Evolutionary conservation across 1,140 invertebrate species (phyloP).

Genomic region (Drosophila trapezifrons): DNA sequence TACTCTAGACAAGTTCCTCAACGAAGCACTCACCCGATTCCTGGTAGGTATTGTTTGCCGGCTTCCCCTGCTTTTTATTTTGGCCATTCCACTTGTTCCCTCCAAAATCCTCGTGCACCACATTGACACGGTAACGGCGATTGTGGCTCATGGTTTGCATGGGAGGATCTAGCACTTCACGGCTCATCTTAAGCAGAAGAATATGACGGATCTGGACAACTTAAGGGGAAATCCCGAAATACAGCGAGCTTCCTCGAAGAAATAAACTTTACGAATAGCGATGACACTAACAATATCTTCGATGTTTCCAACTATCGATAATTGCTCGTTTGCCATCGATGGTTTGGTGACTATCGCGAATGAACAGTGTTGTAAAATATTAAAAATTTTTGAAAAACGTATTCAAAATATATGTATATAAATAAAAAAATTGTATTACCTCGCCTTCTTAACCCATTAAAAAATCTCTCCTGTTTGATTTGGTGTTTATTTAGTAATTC

Average conservation of each 20-base stretch:
- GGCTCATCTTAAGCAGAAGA: constrained; percentile 58
- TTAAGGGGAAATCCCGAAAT: constrained; percentile 6
- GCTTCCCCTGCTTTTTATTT: constrained; percentile 17
- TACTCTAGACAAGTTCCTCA: neutral
- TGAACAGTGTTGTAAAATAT: neutral
- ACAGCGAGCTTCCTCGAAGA: neutral
- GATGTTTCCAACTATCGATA: too few species aligned
- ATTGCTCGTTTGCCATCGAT: too few species aligned
- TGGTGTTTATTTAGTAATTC: constrained; percentile 48
- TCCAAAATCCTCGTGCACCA: constrained; percentile 75
- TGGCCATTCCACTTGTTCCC: constrained; percentile 57
- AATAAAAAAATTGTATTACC: neutral
- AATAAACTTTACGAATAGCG: neutral
- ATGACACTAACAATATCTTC: neutral
- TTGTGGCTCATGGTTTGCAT: constrained; percentile 61
- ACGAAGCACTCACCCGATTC: constrained; percentile 50
- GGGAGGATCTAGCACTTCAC: constrained; percentile 66
- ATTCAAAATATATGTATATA: too few species aligned
- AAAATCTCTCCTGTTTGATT: constrained; percentile 25
- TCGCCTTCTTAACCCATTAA: neutral
- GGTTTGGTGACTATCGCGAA: neutral
- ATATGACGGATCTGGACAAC: neutral
- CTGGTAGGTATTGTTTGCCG: constrained; percentile 42
- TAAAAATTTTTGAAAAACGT: too few species aligned
- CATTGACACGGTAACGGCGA: constrained; percentile 73